phyloP scores from a whole-genome alignment of 2,113 vertebrate species.

The Alouatta palliata region DNA sequence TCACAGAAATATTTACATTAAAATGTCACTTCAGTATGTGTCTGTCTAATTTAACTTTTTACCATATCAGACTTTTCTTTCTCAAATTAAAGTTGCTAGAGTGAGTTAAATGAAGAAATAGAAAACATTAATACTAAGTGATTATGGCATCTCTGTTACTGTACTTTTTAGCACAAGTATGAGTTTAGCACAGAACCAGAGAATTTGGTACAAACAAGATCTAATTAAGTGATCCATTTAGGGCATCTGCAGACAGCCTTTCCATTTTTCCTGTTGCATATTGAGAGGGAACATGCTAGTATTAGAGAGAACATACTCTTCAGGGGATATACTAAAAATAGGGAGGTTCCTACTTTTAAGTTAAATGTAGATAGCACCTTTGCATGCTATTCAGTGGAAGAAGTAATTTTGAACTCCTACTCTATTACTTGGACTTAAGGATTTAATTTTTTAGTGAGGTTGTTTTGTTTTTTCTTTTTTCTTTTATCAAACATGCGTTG shows the following conservation, averaged over 20 bases:
- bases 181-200: not conserved
- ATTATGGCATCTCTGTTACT: not conserved
- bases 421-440: not conserved
- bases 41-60: not conserved
- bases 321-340: not conserved
- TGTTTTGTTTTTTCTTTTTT: not conserved
- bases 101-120: not conserved
- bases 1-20: not conserved
- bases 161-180: not conserved
- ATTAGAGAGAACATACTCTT: not conserved
- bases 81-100: not conserved
- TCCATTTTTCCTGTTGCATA: not conserved
- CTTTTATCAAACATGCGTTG: not conserved
- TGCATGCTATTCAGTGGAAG: not conserved
- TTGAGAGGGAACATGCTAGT: conserved; percentile 35
- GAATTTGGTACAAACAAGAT: not conserved
- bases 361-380: not conserved
- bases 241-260: not conserved
- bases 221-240: conserved; percentile 48
- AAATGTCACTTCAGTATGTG: not conserved
- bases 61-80: not conserved
- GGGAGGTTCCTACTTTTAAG: conserved; percentile 32
- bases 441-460: not conserved
- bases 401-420: not conserved
- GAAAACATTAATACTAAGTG: not conserved